Base-by-base conservation (phyloP, 92 coral and sea anemone genomes). In the Palythoa caribaeorum region DNA sequence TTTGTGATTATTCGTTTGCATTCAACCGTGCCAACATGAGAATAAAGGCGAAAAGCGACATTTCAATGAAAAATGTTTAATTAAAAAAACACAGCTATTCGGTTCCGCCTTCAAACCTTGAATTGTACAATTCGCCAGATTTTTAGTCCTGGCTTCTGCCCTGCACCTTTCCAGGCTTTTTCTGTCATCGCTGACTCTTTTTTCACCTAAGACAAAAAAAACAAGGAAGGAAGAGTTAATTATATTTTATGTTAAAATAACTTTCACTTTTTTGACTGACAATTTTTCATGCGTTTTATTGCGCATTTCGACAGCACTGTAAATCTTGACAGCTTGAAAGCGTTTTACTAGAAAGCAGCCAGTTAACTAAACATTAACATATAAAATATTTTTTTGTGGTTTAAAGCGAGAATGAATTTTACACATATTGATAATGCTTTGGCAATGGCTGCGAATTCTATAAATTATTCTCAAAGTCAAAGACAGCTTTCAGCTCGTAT, bases 41-140 rank as follows among this genome's bases (percentile, higher is more conserved):
- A 21, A 36, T 1, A 2, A 48, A 44, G 77, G 54, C 19, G 77
- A 16, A 17, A 5, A 12, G 12, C 28, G 28, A 3, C n/a, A 16
- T 73, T 40, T 35, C 37, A 53, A 15, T 78, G 28, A 55, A 63
- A 78, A 53, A 78, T 14, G 15, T 74, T 2, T 38, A 9, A 28
- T 2, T 14, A 53, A 9, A 1, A 17, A 15, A 35, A n/a, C 1
- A 13, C 40, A n/a, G 38, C 71, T 38, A 62, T 38, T 79, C n/a
- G 73, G 13, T 79, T 79, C 55, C 59, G 59, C 14, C 59, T 66
- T 69, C 86, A 81, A 66, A 96, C 98, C 94, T 94, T 92, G 89
- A 96, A 96, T 52, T 96, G 86, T 1, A 94, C 98, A 79, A 96
- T 96, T 69, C 98, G 92, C 98, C 98, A 96, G 14, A 96, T 94